These are phyloP conservation scores for Periplaneta americana DNA, from an alignment of 1,140 invertebrate species.

Conservation along the genomic window DNA sequence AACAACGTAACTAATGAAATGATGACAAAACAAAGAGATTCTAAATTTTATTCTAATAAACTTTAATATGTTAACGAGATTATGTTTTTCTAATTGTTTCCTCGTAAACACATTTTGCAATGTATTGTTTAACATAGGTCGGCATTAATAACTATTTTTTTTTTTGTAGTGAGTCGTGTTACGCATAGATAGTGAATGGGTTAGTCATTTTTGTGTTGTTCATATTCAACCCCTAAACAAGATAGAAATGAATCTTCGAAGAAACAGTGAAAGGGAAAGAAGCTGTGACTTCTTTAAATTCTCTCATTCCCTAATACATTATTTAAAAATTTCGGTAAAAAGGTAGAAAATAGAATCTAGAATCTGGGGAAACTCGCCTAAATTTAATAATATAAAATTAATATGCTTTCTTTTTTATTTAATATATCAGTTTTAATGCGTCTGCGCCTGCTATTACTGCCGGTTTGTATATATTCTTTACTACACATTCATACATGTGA, in stretches of 20 bases:
- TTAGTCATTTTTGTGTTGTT: too few relatives aligned
- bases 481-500: conserved; percentile 11
- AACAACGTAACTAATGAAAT: too few relatives aligned
- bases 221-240: background rate
- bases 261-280: background rate
- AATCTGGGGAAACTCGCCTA: conserved; percentile 28
- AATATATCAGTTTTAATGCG: background rate
- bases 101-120: too few relatives aligned
- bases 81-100: too few relatives aligned
- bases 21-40: too few relatives aligned
- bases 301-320: conserved; percentile 34
- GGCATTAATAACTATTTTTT: too few relatives aligned
- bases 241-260: background rate
- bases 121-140: too few relatives aligned
- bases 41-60: too few relatives aligned
- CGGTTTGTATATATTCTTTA: conserved; percentile 13
- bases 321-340: conserved; percentile 40
- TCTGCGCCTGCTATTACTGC: background rate
- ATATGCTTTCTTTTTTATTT: conserved; percentile 17
- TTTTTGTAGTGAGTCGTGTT: too few relatives aligned
- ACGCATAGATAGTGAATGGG: too few relatives aligned
- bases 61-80: too few relatives aligned
- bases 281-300: conserved; percentile 9
- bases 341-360: conserved; percentile 34
- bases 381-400: conserved; percentile 37